phyloP scores from a whole-genome alignment of 2,113 vertebrate genomes.

The Oreotrochilus melanogaster region DNA sequence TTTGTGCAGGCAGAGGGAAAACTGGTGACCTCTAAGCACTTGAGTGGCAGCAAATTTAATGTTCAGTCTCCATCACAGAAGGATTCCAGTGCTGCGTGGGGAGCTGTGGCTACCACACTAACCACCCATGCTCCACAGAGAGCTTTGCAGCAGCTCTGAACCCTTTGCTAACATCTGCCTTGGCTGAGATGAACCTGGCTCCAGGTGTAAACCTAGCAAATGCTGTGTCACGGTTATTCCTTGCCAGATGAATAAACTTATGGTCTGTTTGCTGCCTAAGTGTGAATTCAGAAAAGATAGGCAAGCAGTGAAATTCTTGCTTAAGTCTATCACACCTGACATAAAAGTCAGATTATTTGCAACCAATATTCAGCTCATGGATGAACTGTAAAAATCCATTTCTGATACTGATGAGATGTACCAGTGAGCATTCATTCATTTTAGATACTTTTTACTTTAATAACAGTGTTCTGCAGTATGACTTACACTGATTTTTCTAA shows the following conservation, averaged over 20 bases:
- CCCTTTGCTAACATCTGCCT: neutral
- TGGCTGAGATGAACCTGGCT: neutral
- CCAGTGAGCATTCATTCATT: neutral
- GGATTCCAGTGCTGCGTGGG: neutral
- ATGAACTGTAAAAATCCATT: neutral
- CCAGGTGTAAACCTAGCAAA: too few species aligned
- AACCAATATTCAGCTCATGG: neutral
- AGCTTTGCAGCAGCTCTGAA: neutral
- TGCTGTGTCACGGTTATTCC: neutral
- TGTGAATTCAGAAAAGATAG: neutral
- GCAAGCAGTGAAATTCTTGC: neutral
- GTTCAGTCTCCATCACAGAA: neutral
- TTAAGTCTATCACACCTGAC: neutral
- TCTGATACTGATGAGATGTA: neutral
- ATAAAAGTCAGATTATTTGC: neutral
- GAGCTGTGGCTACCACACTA: neutral
- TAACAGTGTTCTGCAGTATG: neutral
- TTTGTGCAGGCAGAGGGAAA: neutral
- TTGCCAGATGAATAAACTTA: neutral
- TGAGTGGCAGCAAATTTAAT: neutral
- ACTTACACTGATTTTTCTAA: neutral
- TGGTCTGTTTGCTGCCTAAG: neutral
- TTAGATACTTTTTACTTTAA: neutral
- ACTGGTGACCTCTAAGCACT: neutral
- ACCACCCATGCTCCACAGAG: rapidly evolving